These are phyloP conservation scores for Ctenicera cuprea DNA, from an alignment of 2,888 invertebrate species.

Conservation along the genomic window DNA sequence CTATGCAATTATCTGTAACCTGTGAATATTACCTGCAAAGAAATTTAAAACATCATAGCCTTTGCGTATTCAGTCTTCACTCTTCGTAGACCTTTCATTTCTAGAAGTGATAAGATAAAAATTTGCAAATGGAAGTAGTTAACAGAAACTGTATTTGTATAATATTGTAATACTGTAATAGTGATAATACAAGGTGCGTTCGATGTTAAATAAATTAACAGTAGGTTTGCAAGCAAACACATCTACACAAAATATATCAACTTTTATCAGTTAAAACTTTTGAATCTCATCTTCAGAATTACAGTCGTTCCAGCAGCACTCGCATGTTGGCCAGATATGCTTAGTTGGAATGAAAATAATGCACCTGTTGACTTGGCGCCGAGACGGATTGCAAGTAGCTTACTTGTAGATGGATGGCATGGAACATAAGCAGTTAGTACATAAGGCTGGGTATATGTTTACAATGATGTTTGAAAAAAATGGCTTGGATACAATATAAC, in stretches of 20 bases:
- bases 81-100: too few species aligned
- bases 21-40: too few species aligned
- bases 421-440: slow-evolving; percentile 70
- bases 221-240: slow-evolving; percentile 71
- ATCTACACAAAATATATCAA: slow-evolving; percentile 71
- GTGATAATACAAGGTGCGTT: slow-evolving; percentile 68
- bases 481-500: slow-evolving; percentile 58
- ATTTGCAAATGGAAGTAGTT: slow-evolving; percentile 30
- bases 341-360: slow-evolving; percentile 49
- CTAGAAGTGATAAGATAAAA: background rate
- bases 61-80: too few species aligned
- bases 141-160: slow-evolving; percentile 61
- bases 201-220: slow-evolving; percentile 72
- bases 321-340: slow-evolving; percentile 57
- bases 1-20: too few species aligned
- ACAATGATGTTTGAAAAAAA: slow-evolving; percentile 61
- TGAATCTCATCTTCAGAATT: slow-evolving; percentile 58
- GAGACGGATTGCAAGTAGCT: slow-evolving; percentile 58
- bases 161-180: slow-evolving; percentile 63
- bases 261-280: slow-evolving; percentile 56
- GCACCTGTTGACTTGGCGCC: slow-evolving; percentile 51
- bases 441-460: slow-evolving; percentile 62
- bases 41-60: too few species aligned
- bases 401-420: slow-evolving; percentile 69
- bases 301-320: slow-evolving; percentile 60